phyloP scores from a whole-genome alignment of 2,888 invertebrate species.

The Amphipoea oculea region DNA sequence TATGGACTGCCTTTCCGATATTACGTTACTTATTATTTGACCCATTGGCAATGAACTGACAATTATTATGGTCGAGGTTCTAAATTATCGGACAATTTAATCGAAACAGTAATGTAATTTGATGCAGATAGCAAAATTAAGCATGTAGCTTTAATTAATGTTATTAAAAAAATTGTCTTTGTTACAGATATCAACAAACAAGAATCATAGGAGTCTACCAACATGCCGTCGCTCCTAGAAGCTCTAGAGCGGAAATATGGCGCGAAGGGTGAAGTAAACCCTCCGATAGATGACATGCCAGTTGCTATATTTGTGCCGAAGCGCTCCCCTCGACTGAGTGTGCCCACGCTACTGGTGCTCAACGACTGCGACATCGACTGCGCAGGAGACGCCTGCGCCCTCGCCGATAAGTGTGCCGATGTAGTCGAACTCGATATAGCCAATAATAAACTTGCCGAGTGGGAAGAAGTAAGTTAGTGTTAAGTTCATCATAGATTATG shows the following conservation, averaged over 20 bases:
- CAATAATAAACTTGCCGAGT: slow-evolving; percentile 96
- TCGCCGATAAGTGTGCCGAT: slow-evolving; percentile 95
- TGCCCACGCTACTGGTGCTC: slow-evolving; percentile 96
- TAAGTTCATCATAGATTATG: slow-evolving; percentile 17
- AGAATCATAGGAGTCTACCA: slow-evolving; percentile 61
- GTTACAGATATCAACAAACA: slow-evolving; percentile 68
- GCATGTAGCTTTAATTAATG: not conserved
- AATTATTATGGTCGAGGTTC: slow-evolving; percentile 31
- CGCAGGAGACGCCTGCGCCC: slow-evolving; percentile 95
- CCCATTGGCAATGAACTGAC: slow-evolving; percentile 35
- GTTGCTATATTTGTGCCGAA: slow-evolving; percentile 97
- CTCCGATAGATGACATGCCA: slow-evolving; percentile 91
- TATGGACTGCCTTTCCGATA: slow-evolving; percentile 33
- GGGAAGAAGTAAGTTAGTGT: slow-evolving; percentile 93
- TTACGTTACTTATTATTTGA: slow-evolving; percentile 29
- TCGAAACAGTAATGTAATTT: slow-evolving; percentile 1
- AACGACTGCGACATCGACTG: slow-evolving; percentile 97
- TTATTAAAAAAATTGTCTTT: slow-evolving; percentile 40
- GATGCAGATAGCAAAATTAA: not conserved
- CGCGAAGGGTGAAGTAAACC: slow-evolving; percentile 92
- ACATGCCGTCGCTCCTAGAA: slow-evolving; percentile 97
- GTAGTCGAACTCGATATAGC: slow-evolving; percentile 98
- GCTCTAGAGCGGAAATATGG: slow-evolving; percentile 97
- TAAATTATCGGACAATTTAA: slow-evolving; percentile 13
- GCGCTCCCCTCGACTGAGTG: slow-evolving; percentile 93